These are phyloP conservation scores for Porites lutea DNA, from an alignment of 64 coral and sea anemone genomes.

Conservation along the genomic window DNA sequence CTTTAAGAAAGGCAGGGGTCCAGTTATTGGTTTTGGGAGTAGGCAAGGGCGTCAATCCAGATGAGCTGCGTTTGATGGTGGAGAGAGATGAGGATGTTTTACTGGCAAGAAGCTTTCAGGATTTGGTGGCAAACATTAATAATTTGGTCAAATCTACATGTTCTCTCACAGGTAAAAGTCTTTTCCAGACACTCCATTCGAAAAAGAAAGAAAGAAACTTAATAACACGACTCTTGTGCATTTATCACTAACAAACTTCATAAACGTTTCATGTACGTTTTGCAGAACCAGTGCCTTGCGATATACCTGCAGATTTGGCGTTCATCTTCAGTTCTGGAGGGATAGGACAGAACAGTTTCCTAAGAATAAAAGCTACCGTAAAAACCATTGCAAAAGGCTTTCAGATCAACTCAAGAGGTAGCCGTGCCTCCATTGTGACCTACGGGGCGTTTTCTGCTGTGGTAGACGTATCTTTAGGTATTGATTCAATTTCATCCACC, in stretches of 20 bases:
- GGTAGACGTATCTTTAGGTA: not conserved
- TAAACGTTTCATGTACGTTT: not conserved
- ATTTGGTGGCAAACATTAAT: not conserved
- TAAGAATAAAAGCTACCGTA: slow-evolving; percentile 5
- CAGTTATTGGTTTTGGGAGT: slow-evolving; percentile 36
- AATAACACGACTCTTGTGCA: too few species aligned
- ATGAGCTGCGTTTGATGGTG: slow-evolving; percentile 22
- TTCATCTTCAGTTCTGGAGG: slow-evolving; percentile 36
- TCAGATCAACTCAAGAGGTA: slow-evolving; percentile 3
- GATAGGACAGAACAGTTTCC: slow-evolving; percentile 17
- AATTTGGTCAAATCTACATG: slow-evolving; percentile 11
- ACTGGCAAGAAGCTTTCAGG: slow-evolving; percentile 25
- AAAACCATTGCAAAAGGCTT: slow-evolving; percentile 39
- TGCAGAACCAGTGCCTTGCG: slow-evolving; percentile 28
- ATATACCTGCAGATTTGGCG: slow-evolving; percentile 33
- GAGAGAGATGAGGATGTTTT: slow-evolving; percentile 48
- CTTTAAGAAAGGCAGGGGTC: slow-evolving; percentile 22
- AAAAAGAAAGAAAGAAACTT: too few species aligned
- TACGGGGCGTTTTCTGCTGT: not conserved
- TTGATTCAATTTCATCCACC: slow-evolving; percentile 1
- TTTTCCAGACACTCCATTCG: too few species aligned
- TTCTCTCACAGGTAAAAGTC: slow-evolving; percentile 7
- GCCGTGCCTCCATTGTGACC: slow-evolving; percentile 22
- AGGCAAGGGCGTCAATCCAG: not conserved
- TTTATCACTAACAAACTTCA: not conserved